Conservation (phyloP, 2,113 vertebrate species). For the Brachypteracias leptosomus region DNA sequence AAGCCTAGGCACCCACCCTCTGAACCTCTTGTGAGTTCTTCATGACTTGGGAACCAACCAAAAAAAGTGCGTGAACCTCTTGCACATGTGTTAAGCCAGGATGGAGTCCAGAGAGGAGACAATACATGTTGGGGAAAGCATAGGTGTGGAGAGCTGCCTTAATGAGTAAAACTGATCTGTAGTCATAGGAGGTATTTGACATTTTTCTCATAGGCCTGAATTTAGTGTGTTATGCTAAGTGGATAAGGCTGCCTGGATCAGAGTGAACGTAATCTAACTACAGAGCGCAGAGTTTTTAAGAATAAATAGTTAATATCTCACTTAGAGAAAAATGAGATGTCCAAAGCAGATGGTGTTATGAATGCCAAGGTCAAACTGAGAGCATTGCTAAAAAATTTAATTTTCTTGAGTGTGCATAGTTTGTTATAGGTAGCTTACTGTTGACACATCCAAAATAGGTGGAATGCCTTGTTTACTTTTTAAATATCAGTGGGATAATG, state of each 20-base stretch:
- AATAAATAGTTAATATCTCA: background rate
- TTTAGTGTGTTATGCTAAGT: background rate
- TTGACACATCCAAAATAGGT: background rate
- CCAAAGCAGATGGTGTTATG: background rate
- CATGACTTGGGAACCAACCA: background rate
- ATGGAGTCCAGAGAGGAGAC: background rate
- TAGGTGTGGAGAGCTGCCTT: background rate
- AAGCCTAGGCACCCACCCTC: background rate
- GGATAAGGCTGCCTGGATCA: background rate
- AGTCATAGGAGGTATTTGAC: accelerated
- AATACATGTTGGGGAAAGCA: accelerated
- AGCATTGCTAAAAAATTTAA: background rate
- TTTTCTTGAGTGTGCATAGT: background rate
- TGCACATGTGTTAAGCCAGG: background rate
- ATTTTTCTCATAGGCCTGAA: background rate
- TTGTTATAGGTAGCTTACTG: background rate
- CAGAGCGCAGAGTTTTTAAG: background rate
- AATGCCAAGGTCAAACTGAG: background rate
- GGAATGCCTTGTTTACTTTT: background rate
- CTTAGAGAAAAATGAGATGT: background rate
- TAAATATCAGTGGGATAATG: background rate
- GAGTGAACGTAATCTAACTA: background rate
- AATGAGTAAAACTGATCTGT: background rate
- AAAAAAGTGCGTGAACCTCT: background rate
- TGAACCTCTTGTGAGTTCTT: background rate